Evolutionary conservation across 1,140 invertebrate species (phyloP).

Genomic region (Drosophila dunni): DNA sequence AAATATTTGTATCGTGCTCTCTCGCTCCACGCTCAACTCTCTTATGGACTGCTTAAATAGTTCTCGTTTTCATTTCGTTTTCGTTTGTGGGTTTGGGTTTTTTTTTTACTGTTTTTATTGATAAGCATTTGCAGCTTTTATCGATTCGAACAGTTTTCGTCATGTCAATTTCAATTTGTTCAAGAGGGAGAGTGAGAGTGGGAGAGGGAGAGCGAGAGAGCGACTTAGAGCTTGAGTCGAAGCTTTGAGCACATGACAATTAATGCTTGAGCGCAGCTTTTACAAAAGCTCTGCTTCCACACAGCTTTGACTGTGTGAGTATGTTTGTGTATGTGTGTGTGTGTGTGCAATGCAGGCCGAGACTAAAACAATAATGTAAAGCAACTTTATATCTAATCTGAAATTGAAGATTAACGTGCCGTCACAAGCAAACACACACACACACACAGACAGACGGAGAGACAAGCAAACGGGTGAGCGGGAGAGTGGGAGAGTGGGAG

Average conservation of each 20-base stretch:
- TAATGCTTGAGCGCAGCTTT: constrained; percentile 38
- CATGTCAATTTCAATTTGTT: neutral
- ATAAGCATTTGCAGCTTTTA: constrained; percentile 45
- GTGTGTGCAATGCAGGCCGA: constrained; percentile 37
- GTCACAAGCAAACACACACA: constrained; percentile 36
- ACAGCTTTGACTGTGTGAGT: constrained; percentile 10
- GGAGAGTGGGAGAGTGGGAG: neutral
- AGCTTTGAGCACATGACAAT: constrained; percentile 32
- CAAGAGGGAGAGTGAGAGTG: too few relatives aligned
- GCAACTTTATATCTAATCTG: constrained; percentile 72
- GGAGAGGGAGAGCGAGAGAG: neutral
- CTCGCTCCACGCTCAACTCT: neutral
- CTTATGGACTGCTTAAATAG: constrained; percentile 10
- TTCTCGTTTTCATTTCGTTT: constrained; percentile 6
- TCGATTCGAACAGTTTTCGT: constrained; percentile 33
- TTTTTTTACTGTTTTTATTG: constrained; percentile 20
- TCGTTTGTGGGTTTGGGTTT: constrained; percentile 5
- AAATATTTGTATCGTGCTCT: constrained; percentile 3
- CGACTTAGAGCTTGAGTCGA: constrained; percentile 39
- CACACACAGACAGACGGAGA: neutral
- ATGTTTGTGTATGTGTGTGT: neutral
- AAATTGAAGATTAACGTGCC: constrained; percentile 65
- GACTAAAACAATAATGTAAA: constrained; percentile 38
- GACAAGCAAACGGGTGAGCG: neutral
- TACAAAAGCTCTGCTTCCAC: constrained; percentile 20